These are phyloP conservation scores for Chydorus sphaericus DNA, from an alignment of 2,888 invertebrate species.

Conservation along the genomic window DNA sequence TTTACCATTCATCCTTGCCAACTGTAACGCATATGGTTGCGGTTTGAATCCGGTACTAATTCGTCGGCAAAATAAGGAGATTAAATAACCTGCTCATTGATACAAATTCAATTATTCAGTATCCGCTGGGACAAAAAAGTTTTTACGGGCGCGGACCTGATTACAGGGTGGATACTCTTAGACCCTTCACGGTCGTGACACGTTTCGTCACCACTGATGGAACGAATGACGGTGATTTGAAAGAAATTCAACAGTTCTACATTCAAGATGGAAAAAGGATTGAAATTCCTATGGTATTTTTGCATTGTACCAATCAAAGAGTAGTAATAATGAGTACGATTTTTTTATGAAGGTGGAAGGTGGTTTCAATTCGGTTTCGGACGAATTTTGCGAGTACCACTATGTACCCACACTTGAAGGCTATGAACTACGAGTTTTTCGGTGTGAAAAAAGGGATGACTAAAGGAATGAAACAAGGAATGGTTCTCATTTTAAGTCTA, in stretches of 20 bases:
- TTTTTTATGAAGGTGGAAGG: background rate
- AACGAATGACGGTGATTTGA: constrained; percentile 15
- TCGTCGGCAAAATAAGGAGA: too few species aligned
- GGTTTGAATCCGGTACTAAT: background rate
- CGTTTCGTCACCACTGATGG: constrained; percentile 17
- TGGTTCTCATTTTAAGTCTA: background rate
- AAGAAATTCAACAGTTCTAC: constrained; percentile 15
- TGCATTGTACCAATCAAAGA: background rate
- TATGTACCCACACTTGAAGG: background rate
- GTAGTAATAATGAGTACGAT: background rate
- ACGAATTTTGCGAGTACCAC: background rate
- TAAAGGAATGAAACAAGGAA: background rate
- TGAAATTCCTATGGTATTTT: constrained; percentile 1
- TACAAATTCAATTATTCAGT: too few species aligned
- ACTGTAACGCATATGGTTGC: background rate
- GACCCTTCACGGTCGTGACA: constrained; percentile 16
- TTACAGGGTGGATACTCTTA: constrained; percentile 10
- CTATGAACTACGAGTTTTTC: background rate
- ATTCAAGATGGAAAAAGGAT: constrained; percentile 14
- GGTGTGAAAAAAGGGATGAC: background rate
- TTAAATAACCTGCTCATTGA: too few species aligned
- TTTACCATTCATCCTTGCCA: background rate
- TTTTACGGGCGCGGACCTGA: constrained; percentile 16
- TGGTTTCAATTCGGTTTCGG: background rate
- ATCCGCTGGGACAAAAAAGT: constrained; percentile 12